Conservation (phyloP, 2,888 invertebrate genomes). For the Melikaiella ostensackeni region DNA sequence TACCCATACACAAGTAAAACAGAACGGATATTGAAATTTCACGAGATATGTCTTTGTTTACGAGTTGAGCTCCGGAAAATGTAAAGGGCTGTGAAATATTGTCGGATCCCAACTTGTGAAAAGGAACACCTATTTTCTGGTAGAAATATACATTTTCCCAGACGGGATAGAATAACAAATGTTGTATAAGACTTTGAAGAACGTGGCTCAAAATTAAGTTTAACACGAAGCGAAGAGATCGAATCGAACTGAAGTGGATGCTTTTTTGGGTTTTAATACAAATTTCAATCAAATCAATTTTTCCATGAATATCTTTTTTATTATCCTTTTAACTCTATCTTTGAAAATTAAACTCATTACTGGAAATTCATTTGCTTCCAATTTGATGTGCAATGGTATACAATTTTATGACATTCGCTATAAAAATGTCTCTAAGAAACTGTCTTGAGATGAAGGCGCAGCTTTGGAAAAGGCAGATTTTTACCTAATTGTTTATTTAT, state of each 20-base stretch:
- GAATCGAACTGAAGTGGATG: not conserved
- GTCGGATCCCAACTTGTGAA: slow-evolving; percentile 9
- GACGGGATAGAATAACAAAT: not conserved
- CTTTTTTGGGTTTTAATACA: too few species aligned
- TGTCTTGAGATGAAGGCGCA: not conserved
- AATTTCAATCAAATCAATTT: not conserved
- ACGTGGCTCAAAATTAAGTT: not conserved
- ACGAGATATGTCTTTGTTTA: slow-evolving; percentile 36
- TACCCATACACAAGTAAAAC: not conserved
- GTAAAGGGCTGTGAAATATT: slow-evolving; percentile 23
- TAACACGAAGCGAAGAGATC: not conserved
- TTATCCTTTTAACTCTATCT: not conserved
- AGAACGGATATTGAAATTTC: slow-evolving; percentile 29
- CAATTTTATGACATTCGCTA: not conserved
- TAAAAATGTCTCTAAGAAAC: not conserved
- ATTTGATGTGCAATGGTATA: not conserved
- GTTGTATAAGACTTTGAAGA: not conserved
- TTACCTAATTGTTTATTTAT: not conserved
- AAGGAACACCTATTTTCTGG: not conserved
- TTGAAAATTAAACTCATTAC: not conserved
- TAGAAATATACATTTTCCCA: slow-evolving; percentile 11
- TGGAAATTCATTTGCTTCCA: not conserved
- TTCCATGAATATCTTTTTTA: not conserved
- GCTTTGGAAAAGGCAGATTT: not conserved
- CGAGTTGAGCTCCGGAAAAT: slow-evolving; percentile 27